Evolutionary conservation across 2,113 vertebrate species (phyloP).

Genomic region (Odocoileus virginianus): DNA sequence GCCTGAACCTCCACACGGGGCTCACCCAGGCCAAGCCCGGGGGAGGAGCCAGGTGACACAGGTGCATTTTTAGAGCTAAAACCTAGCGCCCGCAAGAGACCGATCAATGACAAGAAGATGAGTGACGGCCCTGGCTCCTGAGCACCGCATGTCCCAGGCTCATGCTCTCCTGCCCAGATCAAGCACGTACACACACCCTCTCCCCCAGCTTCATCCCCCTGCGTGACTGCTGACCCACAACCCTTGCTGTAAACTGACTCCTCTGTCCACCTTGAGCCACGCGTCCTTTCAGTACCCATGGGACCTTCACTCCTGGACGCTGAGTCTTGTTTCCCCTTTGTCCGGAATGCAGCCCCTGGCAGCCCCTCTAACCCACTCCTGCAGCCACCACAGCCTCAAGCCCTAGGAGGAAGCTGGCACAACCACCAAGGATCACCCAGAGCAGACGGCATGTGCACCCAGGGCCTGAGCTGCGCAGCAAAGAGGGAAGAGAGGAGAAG

Average conservation of each 20-base stretch:
- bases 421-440: not conserved
- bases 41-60: not conserved
- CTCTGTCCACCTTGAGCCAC: not conserved
- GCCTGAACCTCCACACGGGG: not conserved
- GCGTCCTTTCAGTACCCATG: not conserved
- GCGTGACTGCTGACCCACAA: not conserved
- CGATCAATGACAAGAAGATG: not conserved
- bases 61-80: not conserved
- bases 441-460: not conserved
- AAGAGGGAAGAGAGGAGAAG: not conserved
- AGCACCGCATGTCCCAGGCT: not conserved
- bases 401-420: not conserved
- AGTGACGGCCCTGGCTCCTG: not conserved
- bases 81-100: not conserved
- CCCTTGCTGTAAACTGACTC: not conserved
- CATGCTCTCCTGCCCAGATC: not conserved
- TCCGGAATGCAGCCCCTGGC: not conserved
- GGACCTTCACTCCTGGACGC: not conserved
- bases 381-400: not conserved
- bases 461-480: not conserved
- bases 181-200: accelerated
- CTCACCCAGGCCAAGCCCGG: not conserved
- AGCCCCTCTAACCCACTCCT: not conserved
- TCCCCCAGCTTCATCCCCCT: not conserved
- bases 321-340: not conserved